phyloP scores from a whole-genome alignment of 2,797 vertebrate species.

The Mareca strepera region DNA sequence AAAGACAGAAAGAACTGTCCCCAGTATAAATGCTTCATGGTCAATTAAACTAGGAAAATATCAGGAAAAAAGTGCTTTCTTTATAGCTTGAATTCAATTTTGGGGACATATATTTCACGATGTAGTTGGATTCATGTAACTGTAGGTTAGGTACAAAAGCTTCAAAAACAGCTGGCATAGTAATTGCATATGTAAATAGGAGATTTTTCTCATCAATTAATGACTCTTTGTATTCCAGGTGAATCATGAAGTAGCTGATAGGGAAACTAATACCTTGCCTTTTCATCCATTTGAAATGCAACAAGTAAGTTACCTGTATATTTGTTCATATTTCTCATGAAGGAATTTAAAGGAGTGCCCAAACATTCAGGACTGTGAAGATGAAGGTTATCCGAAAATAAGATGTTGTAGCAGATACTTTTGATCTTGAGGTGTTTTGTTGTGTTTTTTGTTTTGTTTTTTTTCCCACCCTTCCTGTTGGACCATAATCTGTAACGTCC shows the following conservation, averaged over 20 bases:
- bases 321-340: not conserved
- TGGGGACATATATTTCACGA: not conserved
- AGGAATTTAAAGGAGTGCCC: not conserved
- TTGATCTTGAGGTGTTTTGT: not conserved
- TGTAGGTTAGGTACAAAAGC: not conserved
- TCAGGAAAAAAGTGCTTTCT: not conserved
- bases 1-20: not conserved
- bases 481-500: not conserved
- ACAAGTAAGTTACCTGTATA: slow-evolving; percentile 79
- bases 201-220: not conserved
- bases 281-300: slow-evolving; percentile 82
- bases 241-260: slow-evolving; percentile 64
- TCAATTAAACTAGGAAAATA: not conserved
- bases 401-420: not conserved
- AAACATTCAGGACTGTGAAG: not conserved
- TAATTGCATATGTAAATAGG: not conserved
- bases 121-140: not conserved
- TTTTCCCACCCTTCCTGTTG: not conserved
- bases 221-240: slow-evolving; percentile 72
- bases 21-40: not conserved
- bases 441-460: too few relatives aligned
- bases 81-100: not conserved
- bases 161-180: not conserved
- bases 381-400: not conserved
- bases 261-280: slow-evolving; percentile 87